Base-by-base conservation (phyloP, 2,888 invertebrate species). In the Torymus auratus region DNA sequence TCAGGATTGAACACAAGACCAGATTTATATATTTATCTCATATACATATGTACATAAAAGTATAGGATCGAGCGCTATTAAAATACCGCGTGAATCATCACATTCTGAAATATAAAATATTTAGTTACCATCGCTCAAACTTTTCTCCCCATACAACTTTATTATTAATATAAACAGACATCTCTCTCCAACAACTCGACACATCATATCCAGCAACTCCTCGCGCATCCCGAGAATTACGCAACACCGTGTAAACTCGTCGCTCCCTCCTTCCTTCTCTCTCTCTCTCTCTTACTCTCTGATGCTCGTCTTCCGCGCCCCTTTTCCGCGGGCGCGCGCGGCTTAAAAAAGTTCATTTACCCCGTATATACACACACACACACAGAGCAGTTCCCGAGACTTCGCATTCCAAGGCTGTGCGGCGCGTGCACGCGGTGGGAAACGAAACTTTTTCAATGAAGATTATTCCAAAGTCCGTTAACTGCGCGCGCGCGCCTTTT, bases 401-500 rank as follows among this genome's bases (percentile, higher is more conserved):
- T 75, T 75, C 81, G 83, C 83, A 84, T 84, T 85, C 81, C 83
- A 83, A 85, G 84, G 83, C 28, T 28, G 7, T 28, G 28, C 2
- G 0, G 7, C 28, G 28, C 3, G 7, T 86, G 86, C 53, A 41
- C 41, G 52, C 2, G 85, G 84, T 10, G 10, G 17, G 23, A 61
- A 15, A 20, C 85, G 82, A 85, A 90, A 90, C 89, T 90, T 90
- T 90, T 90, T 88, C 89, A 90, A 90, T 90, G 89, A 90, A 90
- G 90, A 89, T 90, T 89, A 89, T 90, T 88, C 86, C 85, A 83
- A 87, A 87, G 88, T 88, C 85, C 84, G 86, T 87, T 89, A 89
- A 89, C 90, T 89, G 53, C 69, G 15, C 55, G 17, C 23, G 17
- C 52, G 14, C 82, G 84, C 84, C 7, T 28, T 28, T 28, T 28